Base-by-base conservation (phyloP, 2,888 invertebrate genomes). In the Epinotia nisella region DNA sequence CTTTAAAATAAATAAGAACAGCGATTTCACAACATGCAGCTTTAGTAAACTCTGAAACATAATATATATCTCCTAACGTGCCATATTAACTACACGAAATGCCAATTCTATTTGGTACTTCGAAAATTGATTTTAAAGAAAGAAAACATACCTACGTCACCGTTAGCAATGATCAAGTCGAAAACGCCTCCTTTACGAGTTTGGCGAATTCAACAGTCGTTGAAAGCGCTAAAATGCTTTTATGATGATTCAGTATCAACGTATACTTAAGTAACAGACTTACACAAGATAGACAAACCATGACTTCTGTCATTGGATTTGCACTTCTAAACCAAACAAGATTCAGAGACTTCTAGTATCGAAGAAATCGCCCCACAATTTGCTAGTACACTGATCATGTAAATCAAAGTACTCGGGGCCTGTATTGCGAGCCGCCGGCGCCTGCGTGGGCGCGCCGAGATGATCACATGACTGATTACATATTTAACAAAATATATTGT, bases 401-500 rank as follows among this genome's bases (percentile, higher is more conserved):
- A 71, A 64, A 73, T 53, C 58, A 71, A n/a, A 61, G 71, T 68
- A 64, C 61, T 72, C 64, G 55, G 69, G 72, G 75, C 62, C 73
- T 67, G 61, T 76, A 80, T 84, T 83, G 80, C 83, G 76, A 79
- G 83, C 83, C 76, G 77, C 77, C 69, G 89, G 90, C 90, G 90
- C 89, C 88, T 79, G 90, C 89, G 92, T 91, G 87, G 91, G 92
- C 81, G 76, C 82, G 79, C 81, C 79, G 82, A 85, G 89, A 90
- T 90, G 89, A 88, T 86, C 87, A 85, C 81, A 88, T 91, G 92
- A 91, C 91, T 90, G 91, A 91, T 92, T 91, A 90, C 85, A 85
- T 87, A 87, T 90, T 90, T 90, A 89, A 89, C 83, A 89, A 90
- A 89, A 88, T 87, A 88, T 89, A 91, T 90, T 87, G 90, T 90